These are phyloP conservation scores for Embiotoca jacksoni DNA, from an alignment of 2,113 vertebrate species.

Conservation along the genomic window DNA sequence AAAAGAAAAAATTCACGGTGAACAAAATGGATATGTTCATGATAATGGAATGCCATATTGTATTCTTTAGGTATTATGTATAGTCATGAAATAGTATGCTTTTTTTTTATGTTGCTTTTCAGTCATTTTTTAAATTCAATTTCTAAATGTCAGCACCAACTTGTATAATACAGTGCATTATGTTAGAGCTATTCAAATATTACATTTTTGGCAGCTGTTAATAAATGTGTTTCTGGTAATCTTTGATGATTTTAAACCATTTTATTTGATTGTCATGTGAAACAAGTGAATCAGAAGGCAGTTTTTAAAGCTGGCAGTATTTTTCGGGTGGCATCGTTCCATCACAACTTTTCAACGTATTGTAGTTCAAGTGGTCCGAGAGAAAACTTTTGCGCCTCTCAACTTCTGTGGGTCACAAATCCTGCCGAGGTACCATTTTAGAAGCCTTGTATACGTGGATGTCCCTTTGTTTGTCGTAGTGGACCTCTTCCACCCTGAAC, in stretches of 20 bases:
- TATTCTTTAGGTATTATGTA: slow-evolving; percentile 71
- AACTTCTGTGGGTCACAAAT: slow-evolving; percentile 70
- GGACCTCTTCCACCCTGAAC: slow-evolving; percentile 87
- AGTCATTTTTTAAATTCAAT: slow-evolving; percentile 58
- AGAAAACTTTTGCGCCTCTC: too few relatives aligned
- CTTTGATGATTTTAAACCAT: slow-evolving; percentile 11
- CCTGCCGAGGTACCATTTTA: slow-evolving; percentile 74
- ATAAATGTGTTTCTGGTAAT: slow-evolving; percentile 79
- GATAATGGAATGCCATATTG: slow-evolving; percentile 69
- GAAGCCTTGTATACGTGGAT: slow-evolving; percentile 89
- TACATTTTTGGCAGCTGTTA: slow-evolving; percentile 83
- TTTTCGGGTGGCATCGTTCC: too few relatives aligned
- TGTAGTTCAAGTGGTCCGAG: too few relatives aligned
- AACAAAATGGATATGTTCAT: slow-evolving; percentile 43
- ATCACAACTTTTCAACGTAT: too few relatives aligned
- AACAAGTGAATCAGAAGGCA: background rate
- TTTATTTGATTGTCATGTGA: background rate
- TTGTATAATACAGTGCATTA: slow-evolving; percentile 75
- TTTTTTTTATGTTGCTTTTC: slow-evolving; percentile 71
- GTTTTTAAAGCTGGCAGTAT: too few relatives aligned
- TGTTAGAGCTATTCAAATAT: slow-evolving; percentile 78
- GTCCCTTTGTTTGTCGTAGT: slow-evolving; percentile 89
- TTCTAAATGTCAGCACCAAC: slow-evolving; percentile 76
- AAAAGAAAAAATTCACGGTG: slow-evolving; percentile 13
- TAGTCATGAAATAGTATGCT: slow-evolving; percentile 68